Base-by-base conservation (phyloP, 2,888 invertebrate species). In the Drosophila antonietae region DNA sequence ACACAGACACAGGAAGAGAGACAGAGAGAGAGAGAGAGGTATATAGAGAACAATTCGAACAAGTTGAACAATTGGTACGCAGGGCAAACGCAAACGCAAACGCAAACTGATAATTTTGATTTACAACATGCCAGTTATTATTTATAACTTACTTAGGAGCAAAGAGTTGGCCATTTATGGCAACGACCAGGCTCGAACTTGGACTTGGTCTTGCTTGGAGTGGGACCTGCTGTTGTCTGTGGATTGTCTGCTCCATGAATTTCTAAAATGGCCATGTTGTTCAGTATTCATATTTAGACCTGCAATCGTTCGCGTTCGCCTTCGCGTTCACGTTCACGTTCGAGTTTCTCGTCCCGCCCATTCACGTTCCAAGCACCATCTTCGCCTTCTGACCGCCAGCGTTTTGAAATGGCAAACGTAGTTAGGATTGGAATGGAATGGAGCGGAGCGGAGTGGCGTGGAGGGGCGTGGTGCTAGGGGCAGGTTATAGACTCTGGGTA, bases 121-220 rank as follows among this genome's bases (percentile, higher is more conserved):
- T 93, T 92, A 93, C 92, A 91, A 88, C 91, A 91, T 89, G 91
- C 90, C 92, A 91, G 92, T 92, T 92, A 92, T 93, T 93, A 92
- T 92, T 92, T 92, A 92, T 92, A 93, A 92, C 92, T 92, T 93
- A 93, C 90, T 92, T 92, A 91, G 91, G 81, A 70, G 72, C 74
- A 66, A 62, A 73, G 68, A 73, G 68, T 69, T 76, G 59, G 67
- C 85, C 85, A 87, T 87, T 81, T 78, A 85, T 68, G 88, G 80
- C 66, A 71, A 53, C 66, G 69, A 52, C 37, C 41, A 52, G 51
- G 52, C 47, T 39, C 6, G 39, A 12, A 57, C 39, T 70, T 35
- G 31, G 28, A 64, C 72, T 72, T n/a, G 31, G 39, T 33, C 51
- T 51, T 2, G 33, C 31, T 2, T 46, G 20, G 18, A 35, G 39